Evolutionary conservation across 1,140 invertebrate genomes (phyloP), one percentile per base, ranked within the genome.

Genomic region (Drosophila ananassae): DNA sequence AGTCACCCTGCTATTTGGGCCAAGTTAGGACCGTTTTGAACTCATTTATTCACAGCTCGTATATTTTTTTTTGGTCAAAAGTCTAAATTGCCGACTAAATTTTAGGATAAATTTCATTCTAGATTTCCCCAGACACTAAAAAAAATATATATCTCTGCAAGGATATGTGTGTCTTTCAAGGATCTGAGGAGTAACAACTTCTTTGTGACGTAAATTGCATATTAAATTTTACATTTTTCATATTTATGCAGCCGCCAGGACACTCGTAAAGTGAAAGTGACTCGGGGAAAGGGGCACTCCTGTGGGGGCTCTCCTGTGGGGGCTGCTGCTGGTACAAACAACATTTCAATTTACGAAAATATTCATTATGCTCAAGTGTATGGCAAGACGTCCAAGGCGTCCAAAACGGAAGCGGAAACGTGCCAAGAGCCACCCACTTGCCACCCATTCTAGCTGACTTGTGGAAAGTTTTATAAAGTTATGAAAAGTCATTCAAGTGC

Each of bases 221-320:
- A 85, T 85, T 85, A 85, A 85, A 85, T 85, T 85, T 85, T 81
- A 87, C 78, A 85, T 85, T 87, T 85, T 85, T 85, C 82, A 85
- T 85, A 85, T 85, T 85, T 85, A 85, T 85, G 82, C 82, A 85
- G 81, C 74, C 64, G 58, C 71, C 61, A 54, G 22, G 52, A 47
- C 81, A 87, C 61, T 85, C 82, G 53, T 85, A 85, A 85, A 85
- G 82, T 85, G 82, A 85, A 85, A 85, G 81, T 84, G 81, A 84
- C 81, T 73, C 63, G 32, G n/a, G n/a, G 56, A 10, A 48, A 3
- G 55, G 56, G 10, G 10, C 17, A 17, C 17, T n/a, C 22, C 10
- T 12, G 46, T n/a, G 48, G 21, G 63, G 62, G 22, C 48, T 3
- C 17, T n/a, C 22, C 10, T 12, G 46, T n/a, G 48, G 21, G 63